Base-by-base conservation (phyloP, 2,113 vertebrate genomes). In the Theristicus caerulescens region DNA sequence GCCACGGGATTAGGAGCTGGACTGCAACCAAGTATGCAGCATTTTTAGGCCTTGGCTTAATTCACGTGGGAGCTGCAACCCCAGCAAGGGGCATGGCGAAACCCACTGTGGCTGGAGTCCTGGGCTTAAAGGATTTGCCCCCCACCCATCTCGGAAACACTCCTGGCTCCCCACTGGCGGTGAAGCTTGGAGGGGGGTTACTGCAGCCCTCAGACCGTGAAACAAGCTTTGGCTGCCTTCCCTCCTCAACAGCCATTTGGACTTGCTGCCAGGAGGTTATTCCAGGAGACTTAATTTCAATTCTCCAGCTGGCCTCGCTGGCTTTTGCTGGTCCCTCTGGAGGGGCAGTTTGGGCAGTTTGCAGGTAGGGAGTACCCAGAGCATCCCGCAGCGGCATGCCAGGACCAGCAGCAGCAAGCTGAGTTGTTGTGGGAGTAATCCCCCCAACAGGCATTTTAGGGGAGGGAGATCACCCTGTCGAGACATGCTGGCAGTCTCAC, bases 21-120 rank as follows among this genome's bases (percentile, higher is more conserved):
- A 89, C 73, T 13, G 77, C 31, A 59, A 93, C 84, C 96, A 96
- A 96, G 81, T 82, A 91, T 94, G 93, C 82, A 85, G 87, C 93
- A 58, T 82, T 87, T 97, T 90, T 83, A 95, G 82, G 47, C 44
- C 81, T 76, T 8, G 40, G 31, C 38, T 93, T 91, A 70, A 76
- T 84, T 93, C 21, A 51, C 13, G 6, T 57, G 65, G 73, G 91
- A 89, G 91, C 47, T 65, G 54, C 5, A 17, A 77, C 76, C 21
- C 54, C 62, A 34, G 74, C 44, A 38, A 88, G 74, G 26, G 78
- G 86, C 93, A 89, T 0, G 4, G 88, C 79, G 90, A 82, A 78
- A 58, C 55, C 69, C 73, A 1, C 47, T 0, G 15, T 32, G 82
- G 54, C 88, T 73, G 67, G 16, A 6, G 40, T 36, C 24, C 38